Evolutionary conservation across 2,888 invertebrate species (phyloP).

Genomic region (Volucella inanis): DNA sequence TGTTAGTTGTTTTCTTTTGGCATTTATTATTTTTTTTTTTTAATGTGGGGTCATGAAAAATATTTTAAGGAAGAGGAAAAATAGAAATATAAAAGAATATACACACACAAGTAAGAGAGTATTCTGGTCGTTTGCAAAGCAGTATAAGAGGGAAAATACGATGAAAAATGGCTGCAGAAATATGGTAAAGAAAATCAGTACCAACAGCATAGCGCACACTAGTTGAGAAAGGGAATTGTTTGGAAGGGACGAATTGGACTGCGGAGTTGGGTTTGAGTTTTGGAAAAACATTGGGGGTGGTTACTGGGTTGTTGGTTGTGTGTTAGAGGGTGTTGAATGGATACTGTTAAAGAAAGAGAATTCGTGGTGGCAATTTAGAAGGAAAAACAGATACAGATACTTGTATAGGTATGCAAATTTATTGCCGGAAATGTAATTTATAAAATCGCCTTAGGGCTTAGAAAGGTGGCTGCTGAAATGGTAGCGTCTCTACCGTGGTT

Average conservation of each 20-base stretch:
- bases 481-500: slow-evolving; percentile 28
- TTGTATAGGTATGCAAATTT: slow-evolving; percentile 83
- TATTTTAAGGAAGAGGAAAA: slow-evolving; percentile 66
- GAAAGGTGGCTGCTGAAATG: slow-evolving; percentile 59
- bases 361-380: slow-evolving; percentile 80
- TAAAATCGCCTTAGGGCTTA: slow-evolving; percentile 81
- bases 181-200: slow-evolving; percentile 66
- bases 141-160: slow-evolving; percentile 41
- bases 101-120: neutral
- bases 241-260: neutral
- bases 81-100: slow-evolving; percentile 27
- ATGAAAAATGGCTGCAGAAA: slow-evolving; percentile 74
- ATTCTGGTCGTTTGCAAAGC: neutral
- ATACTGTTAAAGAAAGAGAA: slow-evolving; percentile 56
- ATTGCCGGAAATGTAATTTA: slow-evolving; percentile 83
- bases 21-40: slow-evolving; percentile 16
- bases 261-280: slow-evolving; percentile 15
- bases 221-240: neutral
- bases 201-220: slow-evolving; percentile 36
- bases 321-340: slow-evolving; percentile 28
- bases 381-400: slow-evolving; percentile 74
- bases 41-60: slow-evolving; percentile 70
- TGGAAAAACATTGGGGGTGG: slow-evolving; percentile 50
- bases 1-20: slow-evolving; percentile 26
- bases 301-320: slow-evolving; percentile 12